Evolutionary conservation across 2,113 vertebrate genomes (phyloP).

Genomic region (Balaeniceps rex): DNA sequence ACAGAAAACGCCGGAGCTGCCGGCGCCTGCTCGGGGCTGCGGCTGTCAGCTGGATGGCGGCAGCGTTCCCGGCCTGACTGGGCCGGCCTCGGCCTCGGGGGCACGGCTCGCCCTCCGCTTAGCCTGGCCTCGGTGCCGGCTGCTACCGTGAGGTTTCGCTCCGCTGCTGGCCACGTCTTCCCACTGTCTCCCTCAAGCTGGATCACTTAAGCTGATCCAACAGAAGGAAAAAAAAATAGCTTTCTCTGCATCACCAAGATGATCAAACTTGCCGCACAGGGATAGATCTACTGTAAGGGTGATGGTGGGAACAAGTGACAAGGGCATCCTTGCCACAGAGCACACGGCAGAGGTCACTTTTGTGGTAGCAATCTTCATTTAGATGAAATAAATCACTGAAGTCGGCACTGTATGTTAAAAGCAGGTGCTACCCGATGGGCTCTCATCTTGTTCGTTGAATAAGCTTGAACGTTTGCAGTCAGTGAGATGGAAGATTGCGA

Average conservation of each 20-base stretch:
- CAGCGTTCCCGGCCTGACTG: not conserved
- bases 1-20: not conserved
- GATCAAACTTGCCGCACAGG: rapidly evolving
- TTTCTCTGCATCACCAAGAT: rapidly evolving
- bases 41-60: not conserved
- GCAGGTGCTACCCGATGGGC: rapidly evolving
- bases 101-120: not conserved
- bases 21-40: not conserved
- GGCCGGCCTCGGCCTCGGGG: not conserved
- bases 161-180: rapidly evolving
- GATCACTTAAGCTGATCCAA: not conserved
- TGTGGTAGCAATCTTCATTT: not conserved
- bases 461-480: no score
- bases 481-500: not conserved
- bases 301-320: rapidly evolving
- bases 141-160: not conserved
- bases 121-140: not conserved
- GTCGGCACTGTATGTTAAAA: not conserved
- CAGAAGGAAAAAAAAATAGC: rapidly evolving
- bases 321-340: not conserved
- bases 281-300: not conserved
- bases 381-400: not conserved
- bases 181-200: rapidly evolving
- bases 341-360: not conserved
- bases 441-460: not conserved